Base-by-base conservation (phyloP, 1,140 invertebrate species). In the Formica exsecta region DNA sequence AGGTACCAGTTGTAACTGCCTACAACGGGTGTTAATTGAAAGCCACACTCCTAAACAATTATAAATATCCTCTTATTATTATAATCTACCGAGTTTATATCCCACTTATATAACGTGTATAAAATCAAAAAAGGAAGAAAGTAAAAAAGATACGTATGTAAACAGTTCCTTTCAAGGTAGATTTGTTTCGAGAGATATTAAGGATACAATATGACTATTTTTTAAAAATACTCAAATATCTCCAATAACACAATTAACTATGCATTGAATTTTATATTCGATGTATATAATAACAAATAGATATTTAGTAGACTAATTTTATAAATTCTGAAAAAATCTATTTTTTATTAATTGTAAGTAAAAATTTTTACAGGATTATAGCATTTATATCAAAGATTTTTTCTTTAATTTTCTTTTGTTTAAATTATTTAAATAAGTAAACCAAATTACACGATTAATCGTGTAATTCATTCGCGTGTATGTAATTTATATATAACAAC, bases 11-110 rank as follows among this genome's bases (percentile, higher is more conserved):
- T 79, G 83, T 85, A 54, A 66, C 83, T 65, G 22, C 22, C n/a
- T 48, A 44, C 74, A 19, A 57, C 62, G 62, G 59, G 71, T 85
- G 81, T 77, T 85, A 85, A 85, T 85, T 85, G 81, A 85, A 85
- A 65, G 41, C 64, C 22, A 36, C 65, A 16, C 44, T 54, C 62
- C 79, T 81, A 81, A 87, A 59, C 62, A 41, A 62, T 66, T 84
- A 87, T 74, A 70, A 84, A 74, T 74, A 64, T 41, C 36, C 6
- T 32, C 77, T 41, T 48, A 74, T 74, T 81, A 54, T 64, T 86
- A 68, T 70, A 66, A 86, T 62, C 71, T 41, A n/a, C 36, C n/a
- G 57, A 54, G 22, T 62, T 84, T 62, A 36, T 54, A 22, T 11
- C 41, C 41, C 62, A 54, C 8, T 68, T 48, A 38, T 48, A 38